A percentile compares a stretch with the other conserved stretches of the same genome.
Evolutionary conservation across 2,888 invertebrate genomes (phyloP).

Genomic region (Leucophenga montana): DNA sequence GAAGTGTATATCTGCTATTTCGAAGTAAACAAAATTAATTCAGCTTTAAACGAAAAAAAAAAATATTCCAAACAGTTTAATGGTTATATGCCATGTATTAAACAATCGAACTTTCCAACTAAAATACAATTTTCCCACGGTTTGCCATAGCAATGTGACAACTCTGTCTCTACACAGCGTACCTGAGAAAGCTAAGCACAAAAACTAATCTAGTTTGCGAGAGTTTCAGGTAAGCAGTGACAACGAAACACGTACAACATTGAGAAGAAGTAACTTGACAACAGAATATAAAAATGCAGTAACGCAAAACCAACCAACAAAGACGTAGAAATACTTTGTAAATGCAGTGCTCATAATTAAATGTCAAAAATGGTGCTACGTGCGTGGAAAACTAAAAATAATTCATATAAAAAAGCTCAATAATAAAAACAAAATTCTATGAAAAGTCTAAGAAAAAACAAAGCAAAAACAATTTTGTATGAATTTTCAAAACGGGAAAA

Average conservation of each 20-base stretch:
- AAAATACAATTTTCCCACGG: too few relatives aligned
- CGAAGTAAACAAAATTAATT: neutral
- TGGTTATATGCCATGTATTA: too few relatives aligned
- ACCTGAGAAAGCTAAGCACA: neutral
- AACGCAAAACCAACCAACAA: conserved; percentile 1
- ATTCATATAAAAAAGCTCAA: neutral
- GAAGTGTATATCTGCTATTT: too few relatives aligned
- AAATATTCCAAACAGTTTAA: too few relatives aligned
- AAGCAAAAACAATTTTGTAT: neutral
- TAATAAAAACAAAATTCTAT: conserved; percentile 35
- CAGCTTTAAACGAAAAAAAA: neutral
- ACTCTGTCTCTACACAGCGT: too few relatives aligned
- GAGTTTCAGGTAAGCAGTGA: neutral
- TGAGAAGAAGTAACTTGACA: neutral
- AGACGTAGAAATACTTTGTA: neutral
- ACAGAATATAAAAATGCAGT: conserved; percentile 1
- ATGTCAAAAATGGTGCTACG: conserved; percentile 70
- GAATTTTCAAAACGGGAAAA: neutral
- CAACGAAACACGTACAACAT: conserved; percentile 3
- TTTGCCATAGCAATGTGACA: too few relatives aligned
- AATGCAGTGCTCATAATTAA: conserved; percentile 60
- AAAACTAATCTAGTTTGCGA: neutral
- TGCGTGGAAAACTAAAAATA: conserved; percentile 40
- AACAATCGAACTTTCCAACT: too few relatives aligned
- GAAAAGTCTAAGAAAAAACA: conserved; percentile 29